Percentiles rank a stretch among this genome's conserved stretches.
Conservation (phyloP, 2,113 vertebrate genomes). For the Pseudopodoces humilis region DNA sequence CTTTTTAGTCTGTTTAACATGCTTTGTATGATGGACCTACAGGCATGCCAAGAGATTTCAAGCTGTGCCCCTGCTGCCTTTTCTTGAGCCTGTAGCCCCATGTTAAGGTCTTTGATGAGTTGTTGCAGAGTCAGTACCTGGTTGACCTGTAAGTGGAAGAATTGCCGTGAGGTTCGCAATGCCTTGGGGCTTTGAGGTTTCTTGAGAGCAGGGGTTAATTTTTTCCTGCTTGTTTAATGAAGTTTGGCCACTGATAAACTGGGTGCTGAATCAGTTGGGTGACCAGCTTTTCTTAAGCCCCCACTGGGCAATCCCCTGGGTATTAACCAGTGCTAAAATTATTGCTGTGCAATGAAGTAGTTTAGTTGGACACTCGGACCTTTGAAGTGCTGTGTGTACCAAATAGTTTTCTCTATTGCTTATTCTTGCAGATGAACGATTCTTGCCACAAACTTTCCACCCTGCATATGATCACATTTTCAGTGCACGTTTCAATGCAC, state of each 20-base stretch:
- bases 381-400: not conserved
- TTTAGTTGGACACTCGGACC: not conserved
- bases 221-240: not conserved
- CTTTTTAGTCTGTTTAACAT: not conserved
- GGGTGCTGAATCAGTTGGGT: not conserved
- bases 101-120: not conserved
- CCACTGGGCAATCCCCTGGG: not conserved
- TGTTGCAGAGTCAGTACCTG: not conserved
- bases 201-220: not conserved
- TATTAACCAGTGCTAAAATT: not conserved
- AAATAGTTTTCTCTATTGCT: not conserved
- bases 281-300: not conserved
- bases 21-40: not conserved
- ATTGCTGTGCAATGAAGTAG: not conserved
- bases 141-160: not conserved
- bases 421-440: slow-evolving; percentile 50
- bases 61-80: not conserved
- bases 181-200: not conserved
- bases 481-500: not conserved
- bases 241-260: not conserved
- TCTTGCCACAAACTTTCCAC: slow-evolving; percentile 38
- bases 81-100: not conserved
- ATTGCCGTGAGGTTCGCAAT: fast-evolving
- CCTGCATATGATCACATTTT: slow-evolving; percentile 57
- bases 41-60: not conserved